A percentile compares a stretch with the other conserved stretches of the same genome.
Evolutionary conservation across 1,140 invertebrate genomes (phyloP).

Genomic region (Drosophila dunni): DNA sequence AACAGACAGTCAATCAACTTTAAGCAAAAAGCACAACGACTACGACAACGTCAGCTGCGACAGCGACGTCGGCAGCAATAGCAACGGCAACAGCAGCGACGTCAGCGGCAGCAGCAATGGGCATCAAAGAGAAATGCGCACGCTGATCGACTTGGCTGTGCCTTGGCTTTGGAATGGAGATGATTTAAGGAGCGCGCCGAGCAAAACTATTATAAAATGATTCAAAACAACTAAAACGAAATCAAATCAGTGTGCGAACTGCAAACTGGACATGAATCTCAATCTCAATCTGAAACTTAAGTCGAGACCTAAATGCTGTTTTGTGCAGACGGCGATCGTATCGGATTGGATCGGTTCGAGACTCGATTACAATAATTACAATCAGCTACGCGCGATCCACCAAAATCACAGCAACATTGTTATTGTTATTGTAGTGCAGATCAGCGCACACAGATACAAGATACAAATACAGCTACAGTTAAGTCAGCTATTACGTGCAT

Average conservation of each 20-base stretch:
- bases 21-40: slow-evolving; percentile 69
- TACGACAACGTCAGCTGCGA: slow-evolving; percentile 17
- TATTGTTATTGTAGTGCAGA: slow-evolving; percentile 22
- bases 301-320: slow-evolving; percentile 30
- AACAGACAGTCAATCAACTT: slow-evolving; percentile 83
- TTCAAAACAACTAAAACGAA: slow-evolving; percentile 68
- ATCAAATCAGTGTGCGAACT: slow-evolving; percentile 76
- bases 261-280: slow-evolving; percentile 56
- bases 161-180: slow-evolving; percentile 32
- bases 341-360: slow-evolving; percentile 82
- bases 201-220: slow-evolving; percentile 80
- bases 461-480: slow-evolving; percentile 50
- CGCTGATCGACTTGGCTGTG: slow-evolving; percentile 32
- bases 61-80: slow-evolving; percentile 27
- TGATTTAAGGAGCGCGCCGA: slow-evolving; percentile 77
- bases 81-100: slow-evolving; percentile 5
- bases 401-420: slow-evolving; percentile 46
- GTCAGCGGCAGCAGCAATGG: background rate
- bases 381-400: slow-evolving; percentile 83
- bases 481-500: slow-evolving; percentile 62
- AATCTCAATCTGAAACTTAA: slow-evolving; percentile 39
- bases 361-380: slow-evolving; percentile 84
- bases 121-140: slow-evolving; percentile 76
- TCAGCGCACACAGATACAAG: slow-evolving; percentile 36
- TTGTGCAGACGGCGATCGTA: slow-evolving; percentile 60